phyloP scores from a whole-genome alignment of 2,797 vertebrate species.

The Tympanoctomys barrerae region DNA sequence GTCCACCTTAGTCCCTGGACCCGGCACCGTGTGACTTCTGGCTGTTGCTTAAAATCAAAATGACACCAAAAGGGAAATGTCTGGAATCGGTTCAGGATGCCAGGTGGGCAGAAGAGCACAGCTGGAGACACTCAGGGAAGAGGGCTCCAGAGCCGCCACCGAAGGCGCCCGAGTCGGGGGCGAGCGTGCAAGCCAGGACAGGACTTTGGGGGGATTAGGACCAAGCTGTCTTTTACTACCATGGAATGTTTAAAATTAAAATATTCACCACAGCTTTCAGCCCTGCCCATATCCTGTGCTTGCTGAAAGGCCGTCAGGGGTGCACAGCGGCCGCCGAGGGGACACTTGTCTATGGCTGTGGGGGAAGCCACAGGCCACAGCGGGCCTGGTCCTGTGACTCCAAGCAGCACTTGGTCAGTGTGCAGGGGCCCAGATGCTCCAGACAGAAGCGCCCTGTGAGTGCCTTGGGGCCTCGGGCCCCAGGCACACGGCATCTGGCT shows the following conservation, averaged over 20 bases:
- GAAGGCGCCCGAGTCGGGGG: neutral
- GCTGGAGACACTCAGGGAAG: neutral
- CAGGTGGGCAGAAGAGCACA: neutral
- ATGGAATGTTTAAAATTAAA: neutral
- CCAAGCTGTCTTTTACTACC: neutral
- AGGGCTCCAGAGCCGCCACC: neutral
- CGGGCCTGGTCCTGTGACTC: neutral
- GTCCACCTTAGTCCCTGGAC: neutral
- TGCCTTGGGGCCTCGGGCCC: neutral
- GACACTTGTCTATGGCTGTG: accelerated
- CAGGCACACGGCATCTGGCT: neutral
- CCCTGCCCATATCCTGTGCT: neutral
- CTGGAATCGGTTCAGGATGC: neutral
- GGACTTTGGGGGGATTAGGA: neutral
- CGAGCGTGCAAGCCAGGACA: neutral
- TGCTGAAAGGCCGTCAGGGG: neutral
- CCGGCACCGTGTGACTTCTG: neutral
- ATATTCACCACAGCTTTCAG: neutral
- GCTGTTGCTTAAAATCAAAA: neutral
- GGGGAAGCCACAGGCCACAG: neutral
- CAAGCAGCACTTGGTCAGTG: neutral
- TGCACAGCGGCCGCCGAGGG: neutral
- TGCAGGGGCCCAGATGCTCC: neutral
- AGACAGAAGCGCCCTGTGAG: neutral
- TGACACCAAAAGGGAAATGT: neutral